phyloP scores from a whole-genome alignment of 2,888 invertebrate genomes.

The Callosobruchus maculatus region DNA sequence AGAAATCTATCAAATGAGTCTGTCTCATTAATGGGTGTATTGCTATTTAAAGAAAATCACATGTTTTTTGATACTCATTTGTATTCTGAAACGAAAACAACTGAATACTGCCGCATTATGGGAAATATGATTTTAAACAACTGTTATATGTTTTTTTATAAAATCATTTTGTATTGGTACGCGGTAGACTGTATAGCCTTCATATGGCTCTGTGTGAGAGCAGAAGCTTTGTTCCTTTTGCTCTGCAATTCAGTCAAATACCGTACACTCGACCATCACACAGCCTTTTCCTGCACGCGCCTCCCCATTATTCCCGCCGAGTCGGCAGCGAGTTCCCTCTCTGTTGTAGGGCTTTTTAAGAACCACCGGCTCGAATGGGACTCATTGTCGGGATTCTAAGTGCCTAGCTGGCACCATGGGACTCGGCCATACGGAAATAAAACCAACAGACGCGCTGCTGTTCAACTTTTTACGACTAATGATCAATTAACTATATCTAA shows the following conservation, averaged over 20 bases:
- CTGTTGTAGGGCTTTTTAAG: background rate
- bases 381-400: background rate
- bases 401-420: background rate
- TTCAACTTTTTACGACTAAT: constrained; percentile 7
- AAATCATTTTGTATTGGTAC: too few relatives aligned
- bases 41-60: too few relatives aligned
- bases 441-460: background rate
- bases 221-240: background rate
- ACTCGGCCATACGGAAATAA: background rate
- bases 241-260: background rate
- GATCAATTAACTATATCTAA: constrained; percentile 12
- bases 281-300: background rate
- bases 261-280: background rate
- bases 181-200: too few relatives aligned
- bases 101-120: too few relatives aligned
- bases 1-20: too few relatives aligned
- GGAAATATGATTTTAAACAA: too few relatives aligned
- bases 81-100: too few relatives aligned
- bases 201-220: background rate
- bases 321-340: background rate
- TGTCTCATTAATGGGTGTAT: too few relatives aligned
- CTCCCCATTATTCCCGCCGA: background rate
- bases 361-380: background rate
- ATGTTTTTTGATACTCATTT: too few relatives aligned
- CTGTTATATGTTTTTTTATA: too few relatives aligned